Base-by-base conservation (phyloP, 2,888 invertebrate species). In the Coleophora deauratella region DNA sequence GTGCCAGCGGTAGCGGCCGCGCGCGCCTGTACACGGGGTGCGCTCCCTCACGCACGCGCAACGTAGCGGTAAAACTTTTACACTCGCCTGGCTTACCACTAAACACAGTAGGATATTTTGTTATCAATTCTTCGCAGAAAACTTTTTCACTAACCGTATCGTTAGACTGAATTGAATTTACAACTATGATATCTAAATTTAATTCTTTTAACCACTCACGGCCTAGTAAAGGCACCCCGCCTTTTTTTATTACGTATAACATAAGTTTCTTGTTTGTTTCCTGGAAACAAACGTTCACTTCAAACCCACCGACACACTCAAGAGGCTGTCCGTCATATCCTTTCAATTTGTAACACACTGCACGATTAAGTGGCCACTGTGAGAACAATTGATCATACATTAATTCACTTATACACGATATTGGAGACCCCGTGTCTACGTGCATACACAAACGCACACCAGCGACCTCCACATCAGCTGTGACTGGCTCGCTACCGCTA, bases 191-290 rank as follows among this genome's bases (percentile, higher is more conserved):
- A 9, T 41, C 32, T 27, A 41, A 32, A 3, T 33, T 8, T 11
- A 41, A 27, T 12, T 35, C 27, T 11, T 41, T 37, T 30, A 41
- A 30, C 41, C 41, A 37, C 14, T 41, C 37, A 2, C 41, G 41
- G 4, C 41, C 41, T 14, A 41, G 33, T 1, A 41, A 10, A 3
- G 37, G 37, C 2, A 37, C 27, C 9, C 28, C 28, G 8, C 37
- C 37, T 7, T 12, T 11, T 3, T 27, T 8, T 9, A 37, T 28
- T 2, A 37, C 28, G n/a, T 37, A 37, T 10, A 37, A 28, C 7
- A 12, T 28, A 12, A 37, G 28, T 12, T 3, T 12, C 12, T 12
- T 27, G 10, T 3, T 9, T 9, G 9, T 28, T 2, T 28, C 12
- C 7, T 11, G 9, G 11, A 14, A 37, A 30, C 31, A 4, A 10